Conservation (phyloP, 2,113 vertebrate species). For the Perccottus glenii region DNA sequence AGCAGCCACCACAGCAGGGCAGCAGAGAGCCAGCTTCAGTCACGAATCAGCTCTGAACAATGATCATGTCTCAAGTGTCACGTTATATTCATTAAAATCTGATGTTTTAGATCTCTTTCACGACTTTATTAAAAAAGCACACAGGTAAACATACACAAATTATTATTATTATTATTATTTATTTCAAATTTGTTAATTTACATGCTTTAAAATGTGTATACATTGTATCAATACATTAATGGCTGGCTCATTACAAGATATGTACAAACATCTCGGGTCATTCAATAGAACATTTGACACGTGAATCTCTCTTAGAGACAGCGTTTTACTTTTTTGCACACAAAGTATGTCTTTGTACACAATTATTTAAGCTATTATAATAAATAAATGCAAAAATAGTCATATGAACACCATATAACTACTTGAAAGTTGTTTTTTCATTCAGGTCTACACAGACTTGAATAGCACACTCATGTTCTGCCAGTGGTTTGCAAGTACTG, state of each 20-base stretch:
- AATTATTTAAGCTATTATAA: constrained; percentile 78
- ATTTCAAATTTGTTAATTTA: constrained; percentile 51
- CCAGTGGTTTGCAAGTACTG: constrained; percentile 46
- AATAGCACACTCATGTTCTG: constrained; percentile 65
- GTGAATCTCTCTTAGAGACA: constrained; percentile 84
- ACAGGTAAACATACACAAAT: too few species aligned
- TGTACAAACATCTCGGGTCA: constrained; percentile 74
- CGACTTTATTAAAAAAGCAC: too few species aligned
- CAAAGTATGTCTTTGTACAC: constrained; percentile 80
- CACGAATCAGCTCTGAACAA: neutral
- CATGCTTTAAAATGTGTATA: constrained; percentile 64
- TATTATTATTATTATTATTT: neutral
- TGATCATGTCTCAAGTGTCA: neutral
- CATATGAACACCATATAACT: constrained; percentile 78
- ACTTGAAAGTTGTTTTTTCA: constrained; percentile 24
- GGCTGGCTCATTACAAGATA: constrained; percentile 49
- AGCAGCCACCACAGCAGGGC: constrained; percentile 43
- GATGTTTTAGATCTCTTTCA: neutral
- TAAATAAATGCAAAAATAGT: constrained; percentile 75
- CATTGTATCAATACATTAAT: constrained; percentile 57
- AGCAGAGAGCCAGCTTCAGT: constrained; percentile 11
- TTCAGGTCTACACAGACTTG: constrained; percentile 68
- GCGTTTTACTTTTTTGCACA: constrained; percentile 76
- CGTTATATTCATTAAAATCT: neutral
- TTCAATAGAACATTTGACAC: constrained; percentile 84